Evolutionary conservation across 2,113 vertebrate species (phyloP).

Genomic region (Mustela nigripes): DNA sequence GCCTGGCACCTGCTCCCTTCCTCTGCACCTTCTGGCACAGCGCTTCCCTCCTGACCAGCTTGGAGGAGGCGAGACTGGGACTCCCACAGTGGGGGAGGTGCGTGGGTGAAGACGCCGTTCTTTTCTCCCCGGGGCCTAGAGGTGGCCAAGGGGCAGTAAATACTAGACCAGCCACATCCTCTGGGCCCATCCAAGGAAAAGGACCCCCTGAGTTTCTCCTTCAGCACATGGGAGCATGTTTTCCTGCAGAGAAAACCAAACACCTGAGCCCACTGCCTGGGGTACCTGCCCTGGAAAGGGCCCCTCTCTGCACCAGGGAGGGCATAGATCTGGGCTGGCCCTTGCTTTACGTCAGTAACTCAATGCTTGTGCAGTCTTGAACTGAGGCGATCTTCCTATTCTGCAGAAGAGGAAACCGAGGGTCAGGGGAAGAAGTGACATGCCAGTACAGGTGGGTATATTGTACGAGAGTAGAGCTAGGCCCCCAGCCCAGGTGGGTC

Average conservation of each 20-base stretch:
- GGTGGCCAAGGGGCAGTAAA: neutral
- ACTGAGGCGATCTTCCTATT: neutral
- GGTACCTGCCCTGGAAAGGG: fast-evolving
- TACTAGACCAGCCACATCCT: fast-evolving
- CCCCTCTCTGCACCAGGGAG: neutral
- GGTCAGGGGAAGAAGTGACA: neutral
- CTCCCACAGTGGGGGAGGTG: neutral
- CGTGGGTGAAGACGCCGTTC: fast-evolving
- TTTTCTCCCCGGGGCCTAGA: neutral
- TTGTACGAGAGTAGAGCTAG: fast-evolving
- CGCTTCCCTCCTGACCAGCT: neutral
- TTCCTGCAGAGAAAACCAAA: neutral
- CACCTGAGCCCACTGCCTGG: neutral
- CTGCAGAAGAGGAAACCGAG: neutral
- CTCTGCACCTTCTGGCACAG: neutral
- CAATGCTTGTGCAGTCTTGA: fast-evolving
- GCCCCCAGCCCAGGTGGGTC: neutral
- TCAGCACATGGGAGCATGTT: neutral
- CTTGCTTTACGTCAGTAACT: fast-evolving
- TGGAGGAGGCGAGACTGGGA: neutral
- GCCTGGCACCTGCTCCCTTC: neutral
- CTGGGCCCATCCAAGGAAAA: neutral
- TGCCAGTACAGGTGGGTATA: neutral
- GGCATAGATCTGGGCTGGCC: fast-evolving
- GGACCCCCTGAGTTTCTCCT: neutral